Evolutionary conservation across 2,797 vertebrate species (phyloP), one percentile per base, ranked within the genome.

Genomic region (Nannoperca australis): DNA sequence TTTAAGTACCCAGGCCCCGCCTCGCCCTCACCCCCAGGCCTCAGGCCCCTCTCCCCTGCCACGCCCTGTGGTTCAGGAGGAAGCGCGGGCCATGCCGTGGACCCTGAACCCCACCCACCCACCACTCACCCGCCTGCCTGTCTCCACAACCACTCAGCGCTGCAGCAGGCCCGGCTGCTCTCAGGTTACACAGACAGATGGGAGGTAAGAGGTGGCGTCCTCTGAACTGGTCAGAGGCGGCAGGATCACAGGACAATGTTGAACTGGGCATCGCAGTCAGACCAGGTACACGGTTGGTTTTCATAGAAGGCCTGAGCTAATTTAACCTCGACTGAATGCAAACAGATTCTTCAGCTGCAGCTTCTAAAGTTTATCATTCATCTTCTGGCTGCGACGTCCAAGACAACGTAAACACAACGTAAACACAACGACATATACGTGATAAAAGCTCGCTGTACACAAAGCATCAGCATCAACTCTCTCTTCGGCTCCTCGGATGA

Each of bases 361-460:
- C 45, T 30, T 32, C 58, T 20, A 12, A 49, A 59, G 79, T 86
- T 84, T 59, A 84, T 73, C 85, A 68, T 80, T 36, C 74, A 67
- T 84, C 88, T 78, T 76, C 42, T 53, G 15, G 56, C 61, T 71
- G 14, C 17, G 70, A 71, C 63, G 63, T 84, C 18, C 30, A 38
- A n/a, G 15, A 71, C 81, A 85, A 91, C 58, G 83, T 85, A 83
- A 89, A n/a, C n/a, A n/a, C n/a, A n/a, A n/a, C n/a, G n/a, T n/a
- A n/a, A n/a, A n/a, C n/a, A n/a, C n/a, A n/a, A n/a, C n/a, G n/a
- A n/a, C n/a, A n/a, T n/a, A n/a, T n/a, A n/a, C 7, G 45, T 20
- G 45, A 47, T 8, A 20, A 18, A 47, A 20, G 17, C 45, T 20
- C 7, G 42, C 44, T 6, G 20, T 8, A n/a, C 20, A 38, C 13